phyloP scores from a whole-genome alignment of 2,888 invertebrate species.

The Lacanobia wlatinum region DNA sequence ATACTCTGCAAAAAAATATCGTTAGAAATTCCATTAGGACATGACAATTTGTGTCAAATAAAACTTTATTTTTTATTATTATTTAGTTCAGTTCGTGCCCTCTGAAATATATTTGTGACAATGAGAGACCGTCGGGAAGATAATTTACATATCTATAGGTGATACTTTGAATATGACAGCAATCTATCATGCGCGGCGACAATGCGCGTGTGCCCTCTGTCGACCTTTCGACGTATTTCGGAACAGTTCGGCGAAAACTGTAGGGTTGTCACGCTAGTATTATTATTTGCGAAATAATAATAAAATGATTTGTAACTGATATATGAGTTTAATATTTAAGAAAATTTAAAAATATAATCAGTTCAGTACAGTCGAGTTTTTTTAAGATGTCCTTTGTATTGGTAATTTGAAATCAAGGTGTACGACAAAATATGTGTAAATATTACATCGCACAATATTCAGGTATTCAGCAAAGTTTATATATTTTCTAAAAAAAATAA shows the following conservation, averaged over 20 bases:
- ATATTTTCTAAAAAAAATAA: too few species aligned
- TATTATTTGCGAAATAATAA: slow-evolving; percentile 51
- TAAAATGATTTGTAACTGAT: slow-evolving; percentile 20
- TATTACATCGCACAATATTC: too few species aligned
- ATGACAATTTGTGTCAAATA: slow-evolving; percentile 61
- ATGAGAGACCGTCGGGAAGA: slow-evolving; percentile 63
- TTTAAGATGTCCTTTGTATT: too few species aligned
- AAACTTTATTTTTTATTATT: slow-evolving; percentile 61
- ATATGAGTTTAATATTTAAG: not conserved
- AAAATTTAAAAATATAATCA: too few species aligned
- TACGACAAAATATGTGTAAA: too few species aligned
- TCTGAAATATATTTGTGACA: slow-evolving; percentile 71
- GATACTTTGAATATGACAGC: slow-evolving; percentile 85
- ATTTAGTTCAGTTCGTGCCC: slow-evolving; percentile 66
- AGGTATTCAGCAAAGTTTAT: too few species aligned
- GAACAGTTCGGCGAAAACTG: slow-evolving; percentile 43
- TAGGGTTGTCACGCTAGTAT: slow-evolving; percentile 53
- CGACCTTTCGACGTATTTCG: slow-evolving; percentile 74
- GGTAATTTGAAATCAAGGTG: too few species aligned
- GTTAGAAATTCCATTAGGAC: slow-evolving; percentile 30
- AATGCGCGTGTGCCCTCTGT: slow-evolving; percentile 80
- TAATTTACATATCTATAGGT: slow-evolving; percentile 86
- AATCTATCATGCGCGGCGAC: slow-evolving; percentile 84
- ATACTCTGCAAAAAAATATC: slow-evolving; percentile 30
- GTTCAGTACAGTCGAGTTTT: too few species aligned